Percentiles rank a stretch among this genome's conserved stretches.
Evolutionary conservation across 1,140 invertebrate species (phyloP).

Genomic region (Zaprionus inermis): DNA sequence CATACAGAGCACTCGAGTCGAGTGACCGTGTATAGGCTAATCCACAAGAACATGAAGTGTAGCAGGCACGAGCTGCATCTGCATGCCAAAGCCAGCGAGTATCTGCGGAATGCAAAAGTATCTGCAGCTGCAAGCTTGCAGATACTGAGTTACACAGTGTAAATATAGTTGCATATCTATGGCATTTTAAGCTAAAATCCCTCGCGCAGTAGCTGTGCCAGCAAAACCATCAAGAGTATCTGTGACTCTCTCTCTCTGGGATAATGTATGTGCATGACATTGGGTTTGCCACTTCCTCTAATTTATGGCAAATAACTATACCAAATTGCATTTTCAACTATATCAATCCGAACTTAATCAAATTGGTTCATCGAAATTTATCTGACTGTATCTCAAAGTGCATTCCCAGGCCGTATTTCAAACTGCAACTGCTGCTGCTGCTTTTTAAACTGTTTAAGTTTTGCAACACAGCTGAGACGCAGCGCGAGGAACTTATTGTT

Average conservation of each 20-base stretch:
- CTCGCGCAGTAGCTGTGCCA: no score
- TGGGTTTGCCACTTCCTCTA: neutral
- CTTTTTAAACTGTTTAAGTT: constrained; percentile 65
- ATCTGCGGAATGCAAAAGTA: neutral
- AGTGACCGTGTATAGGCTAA: constrained; percentile 27
- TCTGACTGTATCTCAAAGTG: constrained; percentile 5
- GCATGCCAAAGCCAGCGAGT: neutral
- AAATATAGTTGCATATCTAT: no score
- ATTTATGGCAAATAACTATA: neutral
- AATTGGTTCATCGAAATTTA: neutral
- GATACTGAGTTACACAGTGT: neutral
- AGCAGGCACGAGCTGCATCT: constrained; percentile 1
- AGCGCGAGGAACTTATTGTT: constrained; percentile 48
- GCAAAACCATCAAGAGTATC: neutral
- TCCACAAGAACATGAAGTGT: constrained; percentile 20
- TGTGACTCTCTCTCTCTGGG: no score
- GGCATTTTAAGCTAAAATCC: no score
- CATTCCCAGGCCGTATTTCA: neutral
- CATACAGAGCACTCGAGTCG: neutral
- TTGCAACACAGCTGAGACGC: constrained; percentile 43
- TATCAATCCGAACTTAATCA: neutral
- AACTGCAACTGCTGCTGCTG: neutral
- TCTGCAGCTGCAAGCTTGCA: neutral
- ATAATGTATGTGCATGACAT: neutral
- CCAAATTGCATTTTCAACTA: constrained; percentile 1